phyloP scores from a whole-genome alignment of 30 jellyfish, hydroid and myxozoan species.

The Hydractinia symbiolongicarpus region DNA sequence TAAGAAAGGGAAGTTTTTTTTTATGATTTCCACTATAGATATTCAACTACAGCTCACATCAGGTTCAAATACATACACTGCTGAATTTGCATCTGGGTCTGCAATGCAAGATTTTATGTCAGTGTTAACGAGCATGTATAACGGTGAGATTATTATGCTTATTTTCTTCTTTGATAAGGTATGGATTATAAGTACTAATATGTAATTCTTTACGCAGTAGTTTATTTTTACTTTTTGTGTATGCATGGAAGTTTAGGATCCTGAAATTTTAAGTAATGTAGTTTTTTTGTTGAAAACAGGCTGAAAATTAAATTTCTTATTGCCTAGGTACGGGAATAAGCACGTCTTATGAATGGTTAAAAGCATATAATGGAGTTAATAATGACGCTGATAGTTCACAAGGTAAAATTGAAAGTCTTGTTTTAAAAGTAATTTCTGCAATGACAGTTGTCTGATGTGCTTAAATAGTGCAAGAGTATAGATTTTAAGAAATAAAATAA shows the following conservation, averaged over 20 bases:
- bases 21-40: background rate
- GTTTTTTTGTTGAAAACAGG: background rate
- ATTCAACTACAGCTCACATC: conserved; percentile 17
- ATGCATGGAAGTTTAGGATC: too few species aligned
- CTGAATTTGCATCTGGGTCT: conserved; percentile 16
- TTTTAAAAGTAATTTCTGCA: too few species aligned
- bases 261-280: too few species aligned
- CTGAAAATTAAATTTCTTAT: background rate
- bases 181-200: too few species aligned
- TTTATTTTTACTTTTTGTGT: too few species aligned
- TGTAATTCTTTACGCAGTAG: too few species aligned
- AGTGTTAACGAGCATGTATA: background rate
- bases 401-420: too few species aligned
- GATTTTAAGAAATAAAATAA: too few species aligned
- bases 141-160: background rate
- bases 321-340: background rate
- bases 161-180: too few species aligned
- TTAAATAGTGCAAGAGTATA: too few species aligned
- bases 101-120: conserved; percentile 5
- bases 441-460: too few species aligned
- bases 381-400: too few species aligned
- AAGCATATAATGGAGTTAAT: background rate
- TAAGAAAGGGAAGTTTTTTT: background rate
- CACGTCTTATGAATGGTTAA: conserved; percentile 28
- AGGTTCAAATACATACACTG: background rate